phyloP scores from a whole-genome alignment of 1,140 invertebrate species.

The Heliconius hewitsoni region DNA sequence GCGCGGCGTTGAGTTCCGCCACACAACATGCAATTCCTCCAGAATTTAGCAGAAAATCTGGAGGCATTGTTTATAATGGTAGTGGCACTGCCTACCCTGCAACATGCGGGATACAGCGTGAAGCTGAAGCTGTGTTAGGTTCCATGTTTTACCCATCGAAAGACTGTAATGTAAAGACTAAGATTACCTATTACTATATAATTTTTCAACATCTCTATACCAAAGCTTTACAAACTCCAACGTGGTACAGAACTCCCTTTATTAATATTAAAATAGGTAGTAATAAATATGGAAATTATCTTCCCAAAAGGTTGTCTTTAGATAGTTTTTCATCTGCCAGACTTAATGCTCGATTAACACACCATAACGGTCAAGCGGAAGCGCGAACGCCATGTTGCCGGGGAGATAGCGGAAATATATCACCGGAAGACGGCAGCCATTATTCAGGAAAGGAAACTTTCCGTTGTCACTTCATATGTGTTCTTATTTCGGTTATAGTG shows the following conservation, averaged over 20 bases:
- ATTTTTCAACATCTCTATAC: neutral
- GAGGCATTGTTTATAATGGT: too few species aligned
- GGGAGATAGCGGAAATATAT: constrained; percentile 79
- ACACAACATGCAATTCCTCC: too few species aligned
- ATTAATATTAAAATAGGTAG: neutral
- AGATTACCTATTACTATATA: neutral
- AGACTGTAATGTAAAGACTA: too few species aligned
- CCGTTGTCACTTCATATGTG: constrained; percentile 71
- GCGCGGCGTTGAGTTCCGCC: too few species aligned
- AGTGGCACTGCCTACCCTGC: too few species aligned
- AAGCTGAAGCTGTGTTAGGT: too few species aligned
- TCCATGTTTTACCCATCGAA: too few species aligned
- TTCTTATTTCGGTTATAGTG: constrained; percentile 57
- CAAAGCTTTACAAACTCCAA: neutral
- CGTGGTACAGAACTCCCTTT: neutral
- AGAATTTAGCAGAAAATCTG: too few species aligned
- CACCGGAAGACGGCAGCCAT: constrained; percentile 72
- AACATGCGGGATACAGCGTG: too few species aligned
- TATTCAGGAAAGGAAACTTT: constrained; percentile 75
- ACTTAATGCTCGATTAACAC: constrained; percentile 77
- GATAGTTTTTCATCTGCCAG: constrained; percentile 75
- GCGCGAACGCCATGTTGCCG: constrained; percentile 68
- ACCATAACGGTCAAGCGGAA: constrained; percentile 75
- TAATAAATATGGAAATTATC: constrained; percentile 29
- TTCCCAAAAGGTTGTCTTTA: constrained; percentile 32